A percentile compares a stretch with the other conserved stretches of the same genome.
These are phyloP conservation scores for Anseranas semipalmata DNA, from an alignment of 2,113 vertebrate genomes.

Conservation along the genomic window DNA sequence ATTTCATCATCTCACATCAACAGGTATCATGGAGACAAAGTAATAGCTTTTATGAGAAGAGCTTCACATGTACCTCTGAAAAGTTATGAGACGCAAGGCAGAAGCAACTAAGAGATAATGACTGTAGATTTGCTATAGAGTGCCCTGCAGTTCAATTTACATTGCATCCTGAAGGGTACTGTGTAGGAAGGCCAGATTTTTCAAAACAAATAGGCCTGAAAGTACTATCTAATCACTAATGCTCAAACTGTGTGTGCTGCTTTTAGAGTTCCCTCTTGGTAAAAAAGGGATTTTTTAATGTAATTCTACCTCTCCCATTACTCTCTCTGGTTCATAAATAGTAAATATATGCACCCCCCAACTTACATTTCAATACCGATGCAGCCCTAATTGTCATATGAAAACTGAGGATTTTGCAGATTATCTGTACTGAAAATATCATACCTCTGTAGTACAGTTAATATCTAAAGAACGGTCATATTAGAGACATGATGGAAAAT, in stretches of 20 bases:
- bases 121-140: conserved; percentile 42
- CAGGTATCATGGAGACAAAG: conserved; percentile 61
- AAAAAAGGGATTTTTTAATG: neutral
- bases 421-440: neutral
- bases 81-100: conserved; percentile 61
- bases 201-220: conserved; percentile 54
- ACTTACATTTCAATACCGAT: neutral
- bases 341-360: neutral
- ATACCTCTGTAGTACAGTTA: neutral
- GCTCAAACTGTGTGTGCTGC: conserved; percentile 27
- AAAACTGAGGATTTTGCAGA: neutral
- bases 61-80: conserved; percentile 38
- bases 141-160: conserved; percentile 62
- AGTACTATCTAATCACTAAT: conserved; percentile 36
- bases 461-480: neutral
- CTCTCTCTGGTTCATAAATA: neutral
- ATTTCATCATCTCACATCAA: conserved; percentile 61
- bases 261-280: neutral
- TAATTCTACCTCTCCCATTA: neutral
- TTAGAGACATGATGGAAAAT: neutral
- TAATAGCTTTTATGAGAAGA: conserved; percentile 54
- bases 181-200: conserved; percentile 53
- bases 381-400: neutral
- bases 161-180: conserved; percentile 61
- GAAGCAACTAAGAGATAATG: conserved; percentile 62